Evolutionary conservation across 2,113 vertebrate species (phyloP), one percentile per base, ranked within the genome.

Genomic region (Paratilapia polleni): DNA sequence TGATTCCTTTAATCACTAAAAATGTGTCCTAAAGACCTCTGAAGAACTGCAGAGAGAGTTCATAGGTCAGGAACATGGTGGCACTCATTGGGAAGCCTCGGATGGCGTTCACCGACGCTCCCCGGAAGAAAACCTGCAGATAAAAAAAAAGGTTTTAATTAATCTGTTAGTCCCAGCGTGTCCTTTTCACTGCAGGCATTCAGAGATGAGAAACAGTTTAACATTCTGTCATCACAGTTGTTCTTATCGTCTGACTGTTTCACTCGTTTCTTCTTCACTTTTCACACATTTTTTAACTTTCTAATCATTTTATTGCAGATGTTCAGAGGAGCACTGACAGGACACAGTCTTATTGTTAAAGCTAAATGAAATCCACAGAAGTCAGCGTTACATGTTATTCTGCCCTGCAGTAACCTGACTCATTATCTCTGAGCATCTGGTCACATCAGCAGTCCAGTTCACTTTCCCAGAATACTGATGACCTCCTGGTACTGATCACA

Each of bases 21-120:
- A 2, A 22, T 8, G 31, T 8, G 34, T 70, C 34, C 88, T 94
- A 95, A 11, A 92, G 17, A 9, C 95, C 87, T 78, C 96, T 96
- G 90, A 99, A 94, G 73, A 96, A 97, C 94, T 95, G 96, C 84
- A 99, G 96, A 1, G 97, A 97, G 58, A 99, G 96, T 90, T 99
- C 98, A 11, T 99, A 99, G 79, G 95, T 96, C 59, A 99, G 96
- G 94, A 99, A 99, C 97, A 97, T 98, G 91, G 97, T 97, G 6
- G 98, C 97, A 59, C 97, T 97, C 94, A 96, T 97, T 4, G 98
- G 98, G 92, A 99, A 99, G 80, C 98, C 98, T 83, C 98, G 94
- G 59, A 99, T 68, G 60, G 97, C 93, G 19, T 98, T 99, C 59
- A 99, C 96, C 0, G 95, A 95, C 28, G 96, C 88, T 49, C 98